Evolutionary conservation across 2,888 invertebrate genomes (phyloP).

Genomic region (Epirrita christyi): DNA sequence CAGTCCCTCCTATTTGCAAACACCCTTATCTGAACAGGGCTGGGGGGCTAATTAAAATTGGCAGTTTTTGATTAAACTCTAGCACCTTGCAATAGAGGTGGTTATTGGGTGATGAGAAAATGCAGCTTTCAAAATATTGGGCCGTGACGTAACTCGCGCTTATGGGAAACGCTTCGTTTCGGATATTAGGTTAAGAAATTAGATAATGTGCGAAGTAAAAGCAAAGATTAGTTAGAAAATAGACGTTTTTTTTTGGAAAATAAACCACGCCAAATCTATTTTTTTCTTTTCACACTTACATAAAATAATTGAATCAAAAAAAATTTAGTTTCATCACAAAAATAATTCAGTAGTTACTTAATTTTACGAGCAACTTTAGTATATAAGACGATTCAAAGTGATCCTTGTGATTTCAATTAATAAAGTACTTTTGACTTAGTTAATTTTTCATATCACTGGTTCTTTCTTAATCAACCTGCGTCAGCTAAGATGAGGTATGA

Average conservation of each 20-base stretch:
- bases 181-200: constrained; percentile 36
- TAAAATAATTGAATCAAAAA: too few relatives aligned
- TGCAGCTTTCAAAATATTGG: constrained; percentile 17
- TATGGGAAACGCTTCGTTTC: constrained; percentile 31
- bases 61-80: constrained; percentile 48
- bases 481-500: too few relatives aligned
- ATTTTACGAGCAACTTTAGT: too few relatives aligned
- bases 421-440: too few relatives aligned
- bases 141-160: constrained; percentile 31
- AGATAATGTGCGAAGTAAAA: constrained; percentile 22
- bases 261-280: not conserved
- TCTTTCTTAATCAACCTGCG: too few relatives aligned
- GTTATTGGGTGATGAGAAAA: constrained; percentile 14
- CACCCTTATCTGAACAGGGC: constrained; percentile 74
- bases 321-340: too few relatives aligned
- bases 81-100: constrained; percentile 40
- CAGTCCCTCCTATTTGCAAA: constrained; percentile 82
- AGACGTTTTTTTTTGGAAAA: constrained; percentile 1
- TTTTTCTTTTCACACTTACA: too few relatives aligned
- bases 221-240: constrained; percentile 13
- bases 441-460: too few relatives aligned
- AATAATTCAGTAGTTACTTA: too few relatives aligned
- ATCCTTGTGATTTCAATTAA: too few relatives aligned
- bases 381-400: too few relatives aligned
- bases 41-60: constrained; percentile 81